phyloP scores from a whole-genome alignment of 2,797 vertebrate genomes.

The Apodemus agrarius region DNA sequence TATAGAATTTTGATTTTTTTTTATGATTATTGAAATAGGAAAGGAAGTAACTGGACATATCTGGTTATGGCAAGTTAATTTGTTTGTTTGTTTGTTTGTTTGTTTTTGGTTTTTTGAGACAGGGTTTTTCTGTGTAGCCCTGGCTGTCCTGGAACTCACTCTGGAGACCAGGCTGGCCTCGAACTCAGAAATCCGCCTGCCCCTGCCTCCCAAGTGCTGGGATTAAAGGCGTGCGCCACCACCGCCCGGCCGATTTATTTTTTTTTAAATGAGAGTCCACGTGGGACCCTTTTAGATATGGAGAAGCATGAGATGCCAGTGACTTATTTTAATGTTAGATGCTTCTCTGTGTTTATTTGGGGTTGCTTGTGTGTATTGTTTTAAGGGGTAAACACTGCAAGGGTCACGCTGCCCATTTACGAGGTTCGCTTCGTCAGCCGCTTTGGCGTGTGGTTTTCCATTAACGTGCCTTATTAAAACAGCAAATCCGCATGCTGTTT shows the following conservation, averaged over 20 bases:
- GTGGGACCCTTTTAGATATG: slow-evolving; percentile 24
- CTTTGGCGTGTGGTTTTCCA: not conserved
- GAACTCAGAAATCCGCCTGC: no score
- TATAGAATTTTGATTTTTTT: slow-evolving; percentile 26
- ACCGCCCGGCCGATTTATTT: no score
- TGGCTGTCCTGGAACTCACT: no score
- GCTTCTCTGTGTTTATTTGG: not conserved
- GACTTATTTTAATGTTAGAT: not conserved
- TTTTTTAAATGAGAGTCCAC: not conserved
- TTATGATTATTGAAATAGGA: not conserved
- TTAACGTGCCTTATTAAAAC: not conserved
- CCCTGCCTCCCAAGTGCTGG: no score
- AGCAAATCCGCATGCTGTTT: not conserved
- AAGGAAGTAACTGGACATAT: not conserved
- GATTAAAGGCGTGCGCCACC: no score
- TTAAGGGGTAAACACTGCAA: not conserved
- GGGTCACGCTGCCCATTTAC: not conserved
- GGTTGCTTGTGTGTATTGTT: not conserved
- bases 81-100: no score
- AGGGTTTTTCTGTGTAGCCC: no score
- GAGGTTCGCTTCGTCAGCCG: not conserved
- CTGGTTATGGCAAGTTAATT: slow-evolving; percentile 6
- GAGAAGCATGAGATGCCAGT: not conserved
- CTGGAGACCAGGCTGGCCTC: no score
- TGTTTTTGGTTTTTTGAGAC: no score